Evolutionary conservation across 2,888 invertebrate genomes (phyloP).

Genomic region (Folsomia manolachei): DNA sequence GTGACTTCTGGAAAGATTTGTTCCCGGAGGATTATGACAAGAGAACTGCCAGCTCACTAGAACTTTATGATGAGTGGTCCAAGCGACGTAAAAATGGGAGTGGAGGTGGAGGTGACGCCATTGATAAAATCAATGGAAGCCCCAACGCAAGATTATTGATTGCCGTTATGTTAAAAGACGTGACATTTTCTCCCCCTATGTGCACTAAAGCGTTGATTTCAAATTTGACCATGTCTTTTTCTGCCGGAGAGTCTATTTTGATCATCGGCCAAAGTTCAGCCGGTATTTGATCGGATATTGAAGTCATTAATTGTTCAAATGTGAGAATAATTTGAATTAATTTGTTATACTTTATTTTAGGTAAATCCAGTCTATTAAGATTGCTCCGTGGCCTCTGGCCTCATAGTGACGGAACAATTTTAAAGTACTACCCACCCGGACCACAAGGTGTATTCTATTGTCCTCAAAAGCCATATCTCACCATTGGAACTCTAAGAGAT

Average conservation of each 20-base stretch:
- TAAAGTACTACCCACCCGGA: conserved; percentile 48
- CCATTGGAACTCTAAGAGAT: conserved; percentile 59
- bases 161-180: conserved; percentile 41
- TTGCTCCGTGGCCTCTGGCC: conserved; percentile 61
- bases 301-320: no score
- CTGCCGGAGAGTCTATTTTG: conserved; percentile 56
- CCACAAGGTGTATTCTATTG: conserved; percentile 56
- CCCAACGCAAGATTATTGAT: conserved; percentile 15
- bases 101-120: not conserved
- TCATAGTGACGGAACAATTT: conserved; percentile 51
- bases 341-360: conserved; percentile 4
- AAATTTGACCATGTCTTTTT: conserved; percentile 57
- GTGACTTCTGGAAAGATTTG: conserved; percentile 43
- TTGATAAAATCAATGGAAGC: not conserved
- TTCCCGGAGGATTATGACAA: conserved; percentile 28
- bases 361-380: conserved; percentile 61
- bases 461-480: conserved; percentile 61
- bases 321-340: no score
- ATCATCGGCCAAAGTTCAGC: conserved; percentile 60
- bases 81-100: not conserved
- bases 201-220: conserved; percentile 24
- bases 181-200: conserved; percentile 44
- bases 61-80: conserved; percentile 15
- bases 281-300: conserved; percentile 52
- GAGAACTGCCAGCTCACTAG: not conserved